phyloP scores from a whole-genome alignment of 2,888 invertebrate species.

The Lithosia quadra region DNA sequence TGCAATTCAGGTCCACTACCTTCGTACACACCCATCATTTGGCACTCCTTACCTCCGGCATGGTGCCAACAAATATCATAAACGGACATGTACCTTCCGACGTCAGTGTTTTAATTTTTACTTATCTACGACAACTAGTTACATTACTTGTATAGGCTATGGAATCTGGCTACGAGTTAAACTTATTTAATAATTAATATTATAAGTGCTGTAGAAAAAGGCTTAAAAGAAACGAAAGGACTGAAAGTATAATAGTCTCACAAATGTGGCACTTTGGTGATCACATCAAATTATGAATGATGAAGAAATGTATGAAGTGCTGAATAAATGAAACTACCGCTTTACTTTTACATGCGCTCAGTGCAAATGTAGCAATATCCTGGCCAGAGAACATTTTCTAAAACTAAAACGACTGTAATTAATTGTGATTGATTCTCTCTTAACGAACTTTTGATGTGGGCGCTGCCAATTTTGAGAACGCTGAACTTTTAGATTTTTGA shows the following conservation, averaged over 20 bases:
- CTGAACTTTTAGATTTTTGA: too few species aligned
- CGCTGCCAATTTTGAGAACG: too few species aligned
- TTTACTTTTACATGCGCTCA: too few species aligned
- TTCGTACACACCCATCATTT: conserved; percentile 52
- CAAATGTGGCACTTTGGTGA: too few species aligned
- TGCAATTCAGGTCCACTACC: conserved; percentile 42
- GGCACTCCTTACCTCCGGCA: conserved; percentile 64
- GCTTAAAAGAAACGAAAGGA: background rate
- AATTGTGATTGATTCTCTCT: too few species aligned
- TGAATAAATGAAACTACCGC: too few species aligned
- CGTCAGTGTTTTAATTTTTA: conserved; percentile 51
- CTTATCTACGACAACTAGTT: conserved; percentile 54
- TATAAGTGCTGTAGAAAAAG: too few species aligned
- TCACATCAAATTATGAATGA: background rate
- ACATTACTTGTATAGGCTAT: conserved; percentile 36
- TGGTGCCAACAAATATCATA: conserved; percentile 58
- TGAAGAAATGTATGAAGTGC: background rate
- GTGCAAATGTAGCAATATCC: too few species aligned
- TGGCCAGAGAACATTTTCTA: too few species aligned
- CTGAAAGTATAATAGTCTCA: background rate
- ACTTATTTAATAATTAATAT: background rate
- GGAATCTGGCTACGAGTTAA: background rate
- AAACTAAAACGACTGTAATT: too few species aligned
- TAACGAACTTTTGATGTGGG: too few species aligned
- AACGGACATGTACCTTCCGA: conserved; percentile 48